Evolutionary conservation across 2,113 vertebrate genomes (phyloP), one percentile per base, ranked within the genome.

Genomic region (Nibea albiflora): DNA sequence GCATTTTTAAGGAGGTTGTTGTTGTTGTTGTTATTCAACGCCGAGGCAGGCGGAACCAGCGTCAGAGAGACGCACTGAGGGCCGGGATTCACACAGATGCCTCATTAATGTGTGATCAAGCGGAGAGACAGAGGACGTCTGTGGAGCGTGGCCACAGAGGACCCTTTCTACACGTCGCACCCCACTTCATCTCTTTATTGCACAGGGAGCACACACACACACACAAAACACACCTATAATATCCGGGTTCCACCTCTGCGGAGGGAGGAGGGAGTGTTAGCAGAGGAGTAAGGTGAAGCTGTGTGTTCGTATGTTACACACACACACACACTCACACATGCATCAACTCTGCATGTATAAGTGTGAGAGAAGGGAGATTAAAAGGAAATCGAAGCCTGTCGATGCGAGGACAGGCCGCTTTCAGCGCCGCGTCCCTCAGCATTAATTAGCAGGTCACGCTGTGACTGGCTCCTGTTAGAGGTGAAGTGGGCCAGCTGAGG

Each of bases 361-460:
- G 56, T 64, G 78, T 76, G 71, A 73, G 66, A 76, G 61, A 17
- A 22, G 56, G 67, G 80, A 85, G 83, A 92, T 89, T 89, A 88
- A 85, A 89, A 79, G 69, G 63, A 91, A 89, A 90, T 93, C 68
- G 67, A 87, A 85, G 73, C 80, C 76, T 73, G 88, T 61, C 56
- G 42, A 90, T 73, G 81, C 92, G 92, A 91, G 90, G 92, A 92
- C 87, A 91, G 84, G 78, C 78, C n/a, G 83, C 90, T 92, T 94
- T 94, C 87, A 93, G 84, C 91, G 22, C 88, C 60, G 83, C 42
- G 49, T 87, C 82, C 91, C 81, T 92, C 70, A 80, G 90, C 90
- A 89, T 95, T 92, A 95, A 94, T 94, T 95, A 94, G 92, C 87
- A 90, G 88, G 93, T 89, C 94, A 92, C 94, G 76, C 85, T 83